Conservation (phyloP, 2,888 invertebrate genomes). For the Oligia fasciuncula region DNA sequence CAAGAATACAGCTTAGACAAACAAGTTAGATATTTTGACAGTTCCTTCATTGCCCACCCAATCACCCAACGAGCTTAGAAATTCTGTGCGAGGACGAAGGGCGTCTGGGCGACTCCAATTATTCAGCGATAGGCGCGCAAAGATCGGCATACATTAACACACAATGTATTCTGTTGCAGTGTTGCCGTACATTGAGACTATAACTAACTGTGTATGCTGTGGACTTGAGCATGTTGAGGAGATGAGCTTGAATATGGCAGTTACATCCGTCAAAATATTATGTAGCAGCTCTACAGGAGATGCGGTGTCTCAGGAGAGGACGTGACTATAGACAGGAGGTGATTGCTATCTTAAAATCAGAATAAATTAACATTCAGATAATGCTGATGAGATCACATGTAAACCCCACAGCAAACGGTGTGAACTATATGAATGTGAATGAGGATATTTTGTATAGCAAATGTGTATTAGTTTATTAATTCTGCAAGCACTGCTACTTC, state of each 20-base stretch:
- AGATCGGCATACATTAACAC: slow-evolving; percentile 82
- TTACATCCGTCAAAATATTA: not conserved
- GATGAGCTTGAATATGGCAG: not conserved
- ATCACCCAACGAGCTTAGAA: slow-evolving; percentile 5
- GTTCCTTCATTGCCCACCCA: slow-evolving; percentile 3
- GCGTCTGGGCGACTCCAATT: slow-evolving; percentile 69
- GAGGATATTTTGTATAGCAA: not conserved
- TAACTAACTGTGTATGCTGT: slow-evolving; percentile 24
- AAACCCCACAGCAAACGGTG: not conserved
- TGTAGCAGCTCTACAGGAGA: not conserved
- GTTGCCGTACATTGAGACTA: slow-evolving; percentile 66
- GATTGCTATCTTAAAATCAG: too few relatives aligned
- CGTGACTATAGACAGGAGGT: too few relatives aligned
- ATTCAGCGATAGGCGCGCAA: slow-evolving; percentile 78
- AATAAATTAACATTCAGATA: not conserved
- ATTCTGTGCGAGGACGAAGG: slow-evolving; percentile 23
- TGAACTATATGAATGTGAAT: not conserved
- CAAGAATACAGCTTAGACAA: not conserved
- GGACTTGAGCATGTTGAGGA: slow-evolving; percentile 55
- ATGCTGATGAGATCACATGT: not conserved
- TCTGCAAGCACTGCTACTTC: not conserved
- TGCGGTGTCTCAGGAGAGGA: not conserved
- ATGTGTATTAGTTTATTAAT: not conserved
- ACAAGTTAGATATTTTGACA: slow-evolving; percentile 11
- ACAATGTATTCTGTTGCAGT: slow-evolving; percentile 81